Evolutionary conservation across 2,113 vertebrate genomes (phyloP).

Genomic region (Amphiprion percula): DNA sequence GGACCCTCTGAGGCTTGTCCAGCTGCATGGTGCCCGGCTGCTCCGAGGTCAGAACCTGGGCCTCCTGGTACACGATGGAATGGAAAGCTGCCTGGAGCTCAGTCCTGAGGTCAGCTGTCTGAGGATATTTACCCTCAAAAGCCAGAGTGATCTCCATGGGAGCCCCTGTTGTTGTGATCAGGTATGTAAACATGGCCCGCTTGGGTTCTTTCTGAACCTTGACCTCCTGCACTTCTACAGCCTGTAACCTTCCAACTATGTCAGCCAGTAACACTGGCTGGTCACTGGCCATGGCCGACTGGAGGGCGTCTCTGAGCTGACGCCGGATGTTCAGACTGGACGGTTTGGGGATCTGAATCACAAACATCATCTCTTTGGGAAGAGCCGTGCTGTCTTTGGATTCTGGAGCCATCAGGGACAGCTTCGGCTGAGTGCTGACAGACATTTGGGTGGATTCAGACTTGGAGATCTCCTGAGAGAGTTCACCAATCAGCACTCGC

Average conservation of each 20-base stretch:
- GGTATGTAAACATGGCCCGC: conserved; percentile 85
- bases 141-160: conserved; percentile 87
- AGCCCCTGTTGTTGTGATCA: conserved; percentile 85
- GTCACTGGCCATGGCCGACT: conserved; percentile 86
- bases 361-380: conserved; percentile 86
- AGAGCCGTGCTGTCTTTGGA: conserved; percentile 80
- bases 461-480: conserved; percentile 67
- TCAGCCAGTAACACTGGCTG: conserved; percentile 87
- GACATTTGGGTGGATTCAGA: conserved; percentile 68
- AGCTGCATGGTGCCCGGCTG: conserved; percentile 78
- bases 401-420: conserved; percentile 74
- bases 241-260: conserved; percentile 83
- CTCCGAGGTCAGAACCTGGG: conserved; percentile 85
- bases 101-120: conserved; percentile 86
- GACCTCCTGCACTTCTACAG: conserved; percentile 85
- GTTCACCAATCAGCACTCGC: conserved; percentile 83
- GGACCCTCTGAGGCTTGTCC: conserved; percentile 72
- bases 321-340: conserved; percentile 82
- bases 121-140: conserved; percentile 87
- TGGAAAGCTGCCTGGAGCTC: conserved; percentile 89
- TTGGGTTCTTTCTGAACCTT: conserved; percentile 85
- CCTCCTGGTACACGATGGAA: conserved; percentile 89
- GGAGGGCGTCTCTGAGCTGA: conserved; percentile 88
- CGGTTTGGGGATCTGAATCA: conserved; percentile 79
- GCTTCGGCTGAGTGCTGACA: conserved; percentile 77